Evolutionary conservation across 2,113 vertebrate species (phyloP).

Genomic region (Seriola dumerili): DNA sequence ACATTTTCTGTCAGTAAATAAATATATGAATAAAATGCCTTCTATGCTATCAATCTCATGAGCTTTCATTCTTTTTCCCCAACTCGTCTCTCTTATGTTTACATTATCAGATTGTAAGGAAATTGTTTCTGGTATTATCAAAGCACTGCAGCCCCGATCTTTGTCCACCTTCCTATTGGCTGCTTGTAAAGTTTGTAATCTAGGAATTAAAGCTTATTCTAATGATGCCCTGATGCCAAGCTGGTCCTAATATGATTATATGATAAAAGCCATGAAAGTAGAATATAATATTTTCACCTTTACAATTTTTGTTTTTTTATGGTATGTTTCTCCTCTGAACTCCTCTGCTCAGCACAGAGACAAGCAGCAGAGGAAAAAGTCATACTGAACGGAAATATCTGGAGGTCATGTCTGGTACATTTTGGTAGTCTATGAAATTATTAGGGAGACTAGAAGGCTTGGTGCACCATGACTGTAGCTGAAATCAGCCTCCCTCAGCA

Average conservation of each 20-base stretch:
- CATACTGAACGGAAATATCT: background rate
- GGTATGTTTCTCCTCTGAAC: background rate
- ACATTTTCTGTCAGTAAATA: background rate
- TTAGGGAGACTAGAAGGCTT: slow-evolving; percentile 4
- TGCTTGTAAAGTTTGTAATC: slow-evolving; percentile 30
- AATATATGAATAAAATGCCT: background rate
- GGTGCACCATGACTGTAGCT: background rate
- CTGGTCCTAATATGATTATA: background rate
- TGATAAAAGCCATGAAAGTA: background rate
- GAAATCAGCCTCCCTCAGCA: slow-evolving; percentile 22
- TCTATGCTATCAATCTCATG: slow-evolving; percentile 8
- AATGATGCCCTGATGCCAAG: background rate
- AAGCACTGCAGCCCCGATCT: slow-evolving; percentile 16
- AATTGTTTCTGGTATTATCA: slow-evolving; percentile 37
- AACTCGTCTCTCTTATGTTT: slow-evolving; percentile 1
- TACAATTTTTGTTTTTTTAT: too few species aligned
- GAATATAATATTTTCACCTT: background rate
- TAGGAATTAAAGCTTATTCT: slow-evolving; percentile 3
- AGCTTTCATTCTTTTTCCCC: background rate
- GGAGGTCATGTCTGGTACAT: slow-evolving; percentile 9
- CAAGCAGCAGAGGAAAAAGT: background rate
- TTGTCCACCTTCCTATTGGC: background rate
- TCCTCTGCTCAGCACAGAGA: background rate
- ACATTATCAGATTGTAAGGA: slow-evolving; percentile 42
- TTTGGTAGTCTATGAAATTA: slow-evolving; percentile 1